phyloP scores from a whole-genome alignment of 2,888 invertebrate genomes.

The Synergus laeviventris region DNA sequence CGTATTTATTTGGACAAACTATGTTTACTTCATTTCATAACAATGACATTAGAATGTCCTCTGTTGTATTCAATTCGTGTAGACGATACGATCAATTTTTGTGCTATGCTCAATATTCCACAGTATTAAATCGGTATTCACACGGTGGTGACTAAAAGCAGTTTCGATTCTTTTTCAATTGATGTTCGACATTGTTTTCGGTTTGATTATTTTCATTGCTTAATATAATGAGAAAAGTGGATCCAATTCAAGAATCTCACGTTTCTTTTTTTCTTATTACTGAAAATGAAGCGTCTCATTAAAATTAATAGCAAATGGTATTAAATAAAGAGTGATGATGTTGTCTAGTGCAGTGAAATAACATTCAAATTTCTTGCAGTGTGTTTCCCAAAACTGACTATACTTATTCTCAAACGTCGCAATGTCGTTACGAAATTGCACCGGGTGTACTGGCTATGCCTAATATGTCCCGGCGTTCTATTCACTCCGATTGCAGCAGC shows the following conservation, averaged over 20 bases:
- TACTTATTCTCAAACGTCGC: slow-evolving; percentile 90
- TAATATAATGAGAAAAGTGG: not conserved
- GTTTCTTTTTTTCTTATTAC: not conserved
- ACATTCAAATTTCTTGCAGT: slow-evolving; percentile 77
- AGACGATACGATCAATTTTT: not conserved
- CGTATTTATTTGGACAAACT: not conserved
- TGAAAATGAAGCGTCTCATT: not conserved
- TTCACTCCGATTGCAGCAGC: slow-evolving; percentile 66
- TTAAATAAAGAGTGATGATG: not conserved
- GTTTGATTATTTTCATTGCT: not conserved
- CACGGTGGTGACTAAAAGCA: not conserved
- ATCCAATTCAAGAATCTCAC: not conserved
- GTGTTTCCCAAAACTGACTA: slow-evolving; percentile 94
- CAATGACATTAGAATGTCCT: not conserved
- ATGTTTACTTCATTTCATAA: not conserved
- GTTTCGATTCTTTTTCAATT: not conserved
- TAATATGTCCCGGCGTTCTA: slow-evolving; percentile 90
- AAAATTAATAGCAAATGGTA: not conserved
- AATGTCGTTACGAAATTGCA: slow-evolving; percentile 87
- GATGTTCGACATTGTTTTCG: not conserved
- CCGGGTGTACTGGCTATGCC: slow-evolving; percentile 90
- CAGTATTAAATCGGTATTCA: not conserved
- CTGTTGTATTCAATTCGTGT: not conserved
- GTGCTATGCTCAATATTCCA: not conserved
- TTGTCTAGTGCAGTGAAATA: not conserved